Evolutionary conservation across 2,888 invertebrate genomes (phyloP).

Genomic region (Biston stratarius): DNA sequence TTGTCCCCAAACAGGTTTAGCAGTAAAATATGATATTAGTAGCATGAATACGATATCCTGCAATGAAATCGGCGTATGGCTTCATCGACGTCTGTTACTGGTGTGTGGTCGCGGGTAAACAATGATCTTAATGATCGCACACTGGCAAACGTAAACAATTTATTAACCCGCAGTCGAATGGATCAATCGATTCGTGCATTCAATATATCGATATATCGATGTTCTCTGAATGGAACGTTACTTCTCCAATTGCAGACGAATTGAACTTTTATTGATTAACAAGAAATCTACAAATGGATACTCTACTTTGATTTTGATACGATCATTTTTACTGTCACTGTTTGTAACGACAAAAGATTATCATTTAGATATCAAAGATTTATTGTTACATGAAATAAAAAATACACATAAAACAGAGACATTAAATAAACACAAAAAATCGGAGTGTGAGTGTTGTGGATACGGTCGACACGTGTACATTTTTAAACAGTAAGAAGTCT

Average conservation of each 20-base stretch:
- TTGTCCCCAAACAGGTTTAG: constrained; percentile 54
- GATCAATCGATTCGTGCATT: constrained; percentile 69
- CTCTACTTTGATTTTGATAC: not conserved
- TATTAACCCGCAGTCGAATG: constrained; percentile 61
- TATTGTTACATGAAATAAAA: too few species aligned
- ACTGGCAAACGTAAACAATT: constrained; percentile 77
- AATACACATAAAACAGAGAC: too few species aligned
- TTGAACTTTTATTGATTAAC: constrained; percentile 46
- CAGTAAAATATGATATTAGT: constrained; percentile 74
- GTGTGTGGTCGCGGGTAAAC: constrained; percentile 83
- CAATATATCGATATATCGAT: constrained; percentile 62
- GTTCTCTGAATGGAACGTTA: constrained; percentile 63
- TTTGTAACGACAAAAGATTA: too few species aligned
- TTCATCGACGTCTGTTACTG: constrained; percentile 73
- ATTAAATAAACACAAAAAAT: too few species aligned
- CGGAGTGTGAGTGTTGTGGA: too few species aligned
- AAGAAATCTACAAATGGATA: constrained; percentile 26
- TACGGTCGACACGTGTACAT: too few species aligned
- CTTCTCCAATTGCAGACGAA: constrained; percentile 61
- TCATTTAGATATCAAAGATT: too few species aligned
- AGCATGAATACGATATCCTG: constrained; percentile 80
- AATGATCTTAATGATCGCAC: constrained; percentile 79
- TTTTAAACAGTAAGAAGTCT: too few species aligned
- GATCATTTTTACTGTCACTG: not conserved
- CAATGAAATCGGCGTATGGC: constrained; percentile 78